Percentiles rank a stretch among this genome's conserved stretches.
Evolutionary conservation across 2,888 invertebrate genomes (phyloP).

Genomic region (Nebria brevicollis): DNA sequence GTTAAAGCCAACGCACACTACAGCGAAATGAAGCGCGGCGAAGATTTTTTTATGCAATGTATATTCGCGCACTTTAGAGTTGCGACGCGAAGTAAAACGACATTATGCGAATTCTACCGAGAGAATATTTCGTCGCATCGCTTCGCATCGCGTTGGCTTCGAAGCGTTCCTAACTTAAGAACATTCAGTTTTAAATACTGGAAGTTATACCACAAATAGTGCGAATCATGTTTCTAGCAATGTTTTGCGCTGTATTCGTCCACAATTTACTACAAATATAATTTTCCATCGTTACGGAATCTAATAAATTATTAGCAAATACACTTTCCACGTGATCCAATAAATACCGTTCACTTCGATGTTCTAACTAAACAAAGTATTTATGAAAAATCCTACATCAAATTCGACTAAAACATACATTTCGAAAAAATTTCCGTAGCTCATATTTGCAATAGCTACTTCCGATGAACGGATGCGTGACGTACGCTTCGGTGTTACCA

Average conservation of each 20-base stretch:
- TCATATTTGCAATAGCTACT: conserved; percentile 42
- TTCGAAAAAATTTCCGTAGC: conserved; percentile 48
- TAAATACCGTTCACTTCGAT: conserved; percentile 44
- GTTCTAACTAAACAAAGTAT: conserved; percentile 49
- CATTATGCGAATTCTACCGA: no score
- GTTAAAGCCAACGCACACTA: no score
- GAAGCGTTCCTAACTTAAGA: background rate
- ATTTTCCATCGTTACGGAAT: conserved; percentile 51
- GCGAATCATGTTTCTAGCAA: conserved; percentile 52
- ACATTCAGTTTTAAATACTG: no score
- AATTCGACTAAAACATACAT: conserved; percentile 26
- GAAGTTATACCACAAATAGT: conserved; percentile 52
- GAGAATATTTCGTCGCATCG: no score
- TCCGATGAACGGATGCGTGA: conserved; percentile 42
- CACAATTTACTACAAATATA: conserved; percentile 51
- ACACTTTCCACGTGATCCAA: conserved; percentile 45
- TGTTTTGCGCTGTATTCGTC: conserved; percentile 47
- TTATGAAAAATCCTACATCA: background rate
- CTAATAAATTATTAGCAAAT: conserved; percentile 43
- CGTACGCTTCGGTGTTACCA: conserved; percentile 23
- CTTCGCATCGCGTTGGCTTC: no score
- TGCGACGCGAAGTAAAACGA: no score
- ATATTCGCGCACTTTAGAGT: no score
- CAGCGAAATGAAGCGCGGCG: no score
- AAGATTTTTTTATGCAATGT: no score